phyloP scores from a whole-genome alignment of 2,797 vertebrate genomes.

The Xiphophorus birchmanni region DNA sequence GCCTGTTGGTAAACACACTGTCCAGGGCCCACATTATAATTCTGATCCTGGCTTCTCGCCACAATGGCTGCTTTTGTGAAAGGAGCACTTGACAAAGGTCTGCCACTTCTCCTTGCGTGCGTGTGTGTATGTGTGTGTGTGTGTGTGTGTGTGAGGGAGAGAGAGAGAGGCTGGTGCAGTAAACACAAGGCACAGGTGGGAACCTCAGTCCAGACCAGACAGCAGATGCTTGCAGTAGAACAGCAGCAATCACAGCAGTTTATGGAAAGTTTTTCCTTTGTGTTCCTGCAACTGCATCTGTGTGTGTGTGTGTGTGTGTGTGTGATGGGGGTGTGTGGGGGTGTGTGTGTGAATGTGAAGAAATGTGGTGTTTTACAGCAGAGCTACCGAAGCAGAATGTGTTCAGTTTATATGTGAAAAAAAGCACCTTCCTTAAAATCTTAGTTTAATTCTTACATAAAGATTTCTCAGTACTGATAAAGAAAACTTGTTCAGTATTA shows the following conservation, averaged over 20 bases:
- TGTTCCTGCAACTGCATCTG: conserved; percentile 66
- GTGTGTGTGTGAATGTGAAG: conserved; percentile 65
- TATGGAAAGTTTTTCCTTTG: conserved; percentile 86
- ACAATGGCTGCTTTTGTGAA: conserved; percentile 94
- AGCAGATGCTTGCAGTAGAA: conserved; percentile 95
- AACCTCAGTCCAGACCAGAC: conserved; percentile 78
- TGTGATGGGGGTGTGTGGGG: conserved; percentile 66
- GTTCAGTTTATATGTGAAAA: neutral
- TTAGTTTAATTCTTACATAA: neutral
- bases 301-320: conserved; percentile 68
- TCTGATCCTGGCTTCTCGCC: conserved; percentile 77
- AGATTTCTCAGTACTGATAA: neutral
- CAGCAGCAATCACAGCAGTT: conserved; percentile 86
- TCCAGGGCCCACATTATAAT: conserved; percentile 85
- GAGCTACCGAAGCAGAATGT: conserved; percentile 74
- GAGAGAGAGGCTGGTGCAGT: conserved; percentile 54
- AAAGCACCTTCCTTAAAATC: neutral
- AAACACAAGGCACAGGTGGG: conserved; percentile 68
- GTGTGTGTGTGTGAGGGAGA: neutral
- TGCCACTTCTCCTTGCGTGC: conserved; percentile 85
- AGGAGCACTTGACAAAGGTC: conserved; percentile 89
- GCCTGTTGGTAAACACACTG: conserved; percentile 77
- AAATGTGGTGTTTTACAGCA: conserved; percentile 80
- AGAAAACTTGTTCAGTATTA: neutral
- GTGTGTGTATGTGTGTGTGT: neutral